A percentile compares a stretch with the other conserved stretches of the same genome.
Evolutionary conservation across 1,140 invertebrate species (phyloP).

Genomic region (Bombus haemorrhoidalis): DNA sequence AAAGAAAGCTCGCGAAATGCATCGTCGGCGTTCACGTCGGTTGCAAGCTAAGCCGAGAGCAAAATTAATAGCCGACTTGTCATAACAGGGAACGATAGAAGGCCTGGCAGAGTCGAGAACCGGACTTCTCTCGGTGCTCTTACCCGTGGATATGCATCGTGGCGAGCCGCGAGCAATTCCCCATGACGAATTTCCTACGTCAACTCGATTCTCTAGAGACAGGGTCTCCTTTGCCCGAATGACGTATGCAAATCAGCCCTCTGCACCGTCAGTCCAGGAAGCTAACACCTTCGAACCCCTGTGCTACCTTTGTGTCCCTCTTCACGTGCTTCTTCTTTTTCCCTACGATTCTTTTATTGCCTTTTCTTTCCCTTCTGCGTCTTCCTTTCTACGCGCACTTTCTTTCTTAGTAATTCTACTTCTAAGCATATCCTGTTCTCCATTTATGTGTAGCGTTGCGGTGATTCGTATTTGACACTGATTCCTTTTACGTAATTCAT

Average conservation of each 20-base stretch:
- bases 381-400: not conserved
- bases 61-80: slow-evolving; percentile 71
- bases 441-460: too few relatives aligned
- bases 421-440: not conserved
- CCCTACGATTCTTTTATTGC: not conserved
- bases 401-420: not conserved
- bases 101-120: slow-evolving; percentile 50
- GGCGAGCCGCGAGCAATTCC: slow-evolving; percentile 62
- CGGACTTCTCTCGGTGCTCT: slow-evolving; percentile 52
- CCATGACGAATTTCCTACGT: slow-evolving; percentile 70
- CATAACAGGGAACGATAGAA: slow-evolving; percentile 67
- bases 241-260: slow-evolving; percentile 67
- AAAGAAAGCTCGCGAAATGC: slow-evolving; percentile 9
- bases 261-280: slow-evolving; percentile 48
- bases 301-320: not conserved
- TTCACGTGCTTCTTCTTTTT: not conserved
- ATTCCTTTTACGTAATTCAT: too few relatives aligned
- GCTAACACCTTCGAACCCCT: slow-evolving; percentile 14
- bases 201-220: slow-evolving; percentile 51
- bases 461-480: too few relatives aligned
- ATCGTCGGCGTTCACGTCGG: slow-evolving; percentile 31
- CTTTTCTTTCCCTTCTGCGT: not conserved
- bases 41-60: slow-evolving; percentile 55
- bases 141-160: slow-evolving; percentile 55
- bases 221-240: slow-evolving; percentile 53